phyloP scores from a whole-genome alignment of 2,888 invertebrate species.

The Clostera curtula region DNA sequence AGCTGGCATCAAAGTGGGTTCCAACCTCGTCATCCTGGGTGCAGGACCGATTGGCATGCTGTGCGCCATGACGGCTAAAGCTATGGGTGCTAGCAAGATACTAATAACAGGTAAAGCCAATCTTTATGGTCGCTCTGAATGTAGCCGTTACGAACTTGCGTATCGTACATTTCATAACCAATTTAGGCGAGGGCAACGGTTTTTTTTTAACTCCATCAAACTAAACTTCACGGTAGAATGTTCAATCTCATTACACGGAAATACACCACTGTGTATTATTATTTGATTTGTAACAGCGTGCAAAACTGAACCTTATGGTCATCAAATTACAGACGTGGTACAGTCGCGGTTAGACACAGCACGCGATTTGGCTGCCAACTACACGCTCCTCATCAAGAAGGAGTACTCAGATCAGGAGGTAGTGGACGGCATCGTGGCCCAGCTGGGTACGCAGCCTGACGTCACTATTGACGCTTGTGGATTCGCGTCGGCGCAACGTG shows the following conservation, averaged over 20 bases:
- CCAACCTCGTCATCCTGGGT: slow-evolving; percentile 82
- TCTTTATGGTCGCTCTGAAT: too few relatives aligned
- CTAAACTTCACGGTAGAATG: too few relatives aligned
- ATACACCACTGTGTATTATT: too few relatives aligned
- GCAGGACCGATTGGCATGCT: slow-evolving; percentile 93
- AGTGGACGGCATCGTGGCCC: slow-evolving; percentile 70
- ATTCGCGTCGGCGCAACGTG: slow-evolving; percentile 81
- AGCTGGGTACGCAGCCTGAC: slow-evolving; percentile 78
- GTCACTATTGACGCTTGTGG: slow-evolving; percentile 92
- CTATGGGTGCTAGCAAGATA: slow-evolving; percentile 88
- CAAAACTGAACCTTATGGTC: too few relatives aligned
- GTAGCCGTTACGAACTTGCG: too few relatives aligned
- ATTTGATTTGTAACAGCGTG: too few relatives aligned
- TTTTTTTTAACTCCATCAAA: too few relatives aligned
- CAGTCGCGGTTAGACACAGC: slow-evolving; percentile 82
- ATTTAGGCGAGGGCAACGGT: too few relatives aligned
- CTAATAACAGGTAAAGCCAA: slow-evolving; percentile 79
- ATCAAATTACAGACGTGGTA: slow-evolving; percentile 79
- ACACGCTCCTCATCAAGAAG: slow-evolving; percentile 73
- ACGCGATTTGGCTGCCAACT: slow-evolving; percentile 82
- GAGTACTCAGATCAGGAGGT: slow-evolving; percentile 72
- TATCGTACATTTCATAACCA: too few relatives aligned
- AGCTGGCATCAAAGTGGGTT: slow-evolving; percentile 82
- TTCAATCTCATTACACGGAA: too few relatives aligned
- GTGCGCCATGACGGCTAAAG: slow-evolving; percentile 83